These are phyloP conservation scores for Cephus spinipes DNA, from an alignment of 2,888 invertebrate species.

Conservation along the genomic window DNA sequence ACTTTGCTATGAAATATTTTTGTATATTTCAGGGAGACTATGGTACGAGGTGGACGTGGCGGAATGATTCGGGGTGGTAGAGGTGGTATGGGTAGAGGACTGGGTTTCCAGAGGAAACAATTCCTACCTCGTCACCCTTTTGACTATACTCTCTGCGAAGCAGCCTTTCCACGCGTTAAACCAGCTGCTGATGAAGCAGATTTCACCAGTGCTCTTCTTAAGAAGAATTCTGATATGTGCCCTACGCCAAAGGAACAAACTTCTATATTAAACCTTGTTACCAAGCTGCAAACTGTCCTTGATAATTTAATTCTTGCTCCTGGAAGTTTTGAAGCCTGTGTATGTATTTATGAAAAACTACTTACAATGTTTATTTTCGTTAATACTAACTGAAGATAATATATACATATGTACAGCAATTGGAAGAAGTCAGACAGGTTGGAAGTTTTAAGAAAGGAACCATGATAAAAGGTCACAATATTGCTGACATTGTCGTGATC, in stretches of 20 bases:
- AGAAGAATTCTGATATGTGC: slow-evolving; percentile 91
- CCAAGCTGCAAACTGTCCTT: slow-evolving; percentile 93
- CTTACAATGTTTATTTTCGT: slow-evolving; percentile 3
- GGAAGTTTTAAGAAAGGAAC: slow-evolving; percentile 99
- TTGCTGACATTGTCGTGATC: slow-evolving; percentile 96
- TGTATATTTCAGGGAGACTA: slow-evolving; percentile 55
- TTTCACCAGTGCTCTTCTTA: slow-evolving; percentile 89
- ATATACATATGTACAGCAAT: slow-evolving; percentile 72
- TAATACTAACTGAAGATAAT: neutral
- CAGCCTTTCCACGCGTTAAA: slow-evolving; percentile 87
- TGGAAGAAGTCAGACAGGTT: slow-evolving; percentile 95
- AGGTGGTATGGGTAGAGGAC: slow-evolving; percentile 75
- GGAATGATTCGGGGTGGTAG: slow-evolving; percentile 76
- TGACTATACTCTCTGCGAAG: slow-evolving; percentile 88
- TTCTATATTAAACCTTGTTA: slow-evolving; percentile 91
- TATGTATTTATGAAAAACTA: slow-evolving; percentile 70
- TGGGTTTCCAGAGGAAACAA: slow-evolving; percentile 75
- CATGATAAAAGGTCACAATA: slow-evolving; percentile 94
- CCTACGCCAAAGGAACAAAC: slow-evolving; percentile 93
- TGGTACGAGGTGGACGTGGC: slow-evolving; percentile 76
- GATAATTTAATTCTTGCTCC: slow-evolving; percentile 96
- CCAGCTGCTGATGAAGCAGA: slow-evolving; percentile 86
- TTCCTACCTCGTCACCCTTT: slow-evolving; percentile 85
- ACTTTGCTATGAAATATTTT: neutral
- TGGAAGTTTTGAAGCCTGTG: slow-evolving; percentile 94